A percentile compares a stretch with the other conserved stretches of the same genome.
phyloP scores from a whole-genome alignment of 2,797 vertebrate genomes.

The Crenichthys baileyi region DNA sequence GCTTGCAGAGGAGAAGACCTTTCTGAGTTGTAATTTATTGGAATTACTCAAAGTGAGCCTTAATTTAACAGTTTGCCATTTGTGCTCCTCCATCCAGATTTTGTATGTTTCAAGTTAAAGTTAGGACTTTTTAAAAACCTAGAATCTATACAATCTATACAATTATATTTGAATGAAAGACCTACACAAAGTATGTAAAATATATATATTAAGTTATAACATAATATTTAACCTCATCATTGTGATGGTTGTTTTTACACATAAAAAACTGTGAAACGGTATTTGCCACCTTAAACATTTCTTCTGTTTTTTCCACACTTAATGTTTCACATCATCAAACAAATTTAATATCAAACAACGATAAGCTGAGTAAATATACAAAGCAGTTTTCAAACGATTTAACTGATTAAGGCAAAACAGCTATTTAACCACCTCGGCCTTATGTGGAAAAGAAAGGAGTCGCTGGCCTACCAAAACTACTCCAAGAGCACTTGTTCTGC shows the following conservation, averaged over 20 bases:
- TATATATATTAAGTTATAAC: neutral
- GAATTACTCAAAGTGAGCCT: conserved; percentile 2
- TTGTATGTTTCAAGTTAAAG: neutral
- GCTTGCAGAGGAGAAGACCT: neutral
- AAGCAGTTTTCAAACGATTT: neutral
- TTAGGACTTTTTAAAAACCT: neutral
- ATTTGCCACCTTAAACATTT: neutral
- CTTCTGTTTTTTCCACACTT: neutral
- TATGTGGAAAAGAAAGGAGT: no score
- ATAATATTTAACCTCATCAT: neutral
- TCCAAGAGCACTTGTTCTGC: no score
- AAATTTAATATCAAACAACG: neutral
- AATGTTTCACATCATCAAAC: neutral
- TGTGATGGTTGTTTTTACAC: neutral
- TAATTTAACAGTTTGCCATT: conserved; percentile 1
- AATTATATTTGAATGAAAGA: no score
- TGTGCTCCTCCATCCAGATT: neutral
- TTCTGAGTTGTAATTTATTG: conserved; percentile 5
- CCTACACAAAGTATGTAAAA: neutral
- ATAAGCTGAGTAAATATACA: neutral
- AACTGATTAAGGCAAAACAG: neutral
- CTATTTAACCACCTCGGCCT: neutral
- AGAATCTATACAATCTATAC: neutral
- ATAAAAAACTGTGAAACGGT: neutral
- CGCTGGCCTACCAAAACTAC: no score